These are phyloP conservation scores for Gallinago paraguaiae DNA, from an alignment of 2,113 vertebrate genomes.

Conservation along the genomic window DNA sequence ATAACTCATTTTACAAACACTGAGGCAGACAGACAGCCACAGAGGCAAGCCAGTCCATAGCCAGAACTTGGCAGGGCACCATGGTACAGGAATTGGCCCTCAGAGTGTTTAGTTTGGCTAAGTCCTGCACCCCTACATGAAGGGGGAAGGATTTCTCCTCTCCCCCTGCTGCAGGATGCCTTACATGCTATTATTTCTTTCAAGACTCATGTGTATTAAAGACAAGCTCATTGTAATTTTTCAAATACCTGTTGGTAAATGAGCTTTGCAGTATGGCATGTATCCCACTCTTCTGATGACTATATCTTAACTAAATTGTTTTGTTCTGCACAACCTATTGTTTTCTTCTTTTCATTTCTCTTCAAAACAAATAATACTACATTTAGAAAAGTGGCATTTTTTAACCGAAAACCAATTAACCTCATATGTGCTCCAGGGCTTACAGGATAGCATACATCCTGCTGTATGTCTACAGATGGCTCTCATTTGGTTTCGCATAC, in stretches of 20 bases:
- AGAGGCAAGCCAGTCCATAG: background rate
- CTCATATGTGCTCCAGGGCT: slow-evolving; percentile 18
- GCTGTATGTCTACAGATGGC: slow-evolving; percentile 44
- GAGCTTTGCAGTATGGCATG: slow-evolving; percentile 48
- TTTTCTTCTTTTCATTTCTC: slow-evolving; percentile 59
- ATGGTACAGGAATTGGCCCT: background rate
- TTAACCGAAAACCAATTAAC: slow-evolving; percentile 47
- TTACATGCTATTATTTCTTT: slow-evolving; percentile 5
- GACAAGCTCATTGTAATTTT: slow-evolving; percentile 25
- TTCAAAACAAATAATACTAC: slow-evolving; percentile 60
- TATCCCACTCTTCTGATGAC: slow-evolving; percentile 38
- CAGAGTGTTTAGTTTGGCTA: slow-evolving; percentile 44
- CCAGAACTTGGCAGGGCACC: background rate
- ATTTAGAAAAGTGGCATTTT: slow-evolving; percentile 61
- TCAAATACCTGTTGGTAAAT: slow-evolving; percentile 52
- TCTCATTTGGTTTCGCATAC: slow-evolving; percentile 29
- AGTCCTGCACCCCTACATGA: background rate
- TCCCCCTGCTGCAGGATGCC: background rate
- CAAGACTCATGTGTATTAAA: background rate
- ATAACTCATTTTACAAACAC: background rate
- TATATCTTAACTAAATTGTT: slow-evolving; percentile 65
- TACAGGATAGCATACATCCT: slow-evolving; percentile 12
- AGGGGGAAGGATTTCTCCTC: background rate
- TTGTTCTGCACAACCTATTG: slow-evolving; percentile 57
- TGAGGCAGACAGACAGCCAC: background rate